Evolutionary conservation across 1,140 invertebrate species (phyloP), one percentile per base, ranked within the genome.

Genomic region (Drosophila setifemur): DNA sequence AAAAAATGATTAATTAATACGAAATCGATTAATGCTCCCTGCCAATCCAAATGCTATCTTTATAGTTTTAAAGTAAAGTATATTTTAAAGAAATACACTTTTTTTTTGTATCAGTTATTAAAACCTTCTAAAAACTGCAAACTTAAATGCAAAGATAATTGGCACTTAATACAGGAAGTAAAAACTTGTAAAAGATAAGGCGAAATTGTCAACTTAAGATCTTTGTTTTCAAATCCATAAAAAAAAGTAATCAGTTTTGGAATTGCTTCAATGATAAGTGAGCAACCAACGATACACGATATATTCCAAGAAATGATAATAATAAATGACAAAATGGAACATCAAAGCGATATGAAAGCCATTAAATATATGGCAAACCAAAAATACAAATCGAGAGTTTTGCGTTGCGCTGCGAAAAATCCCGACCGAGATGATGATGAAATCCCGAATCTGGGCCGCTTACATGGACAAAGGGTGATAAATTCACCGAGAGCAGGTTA

Each of bases 291-390:
- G 40, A 8, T 1, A 11, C 21, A 9, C 43, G 14, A 31, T 64
- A 48, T 25, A 11, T 64, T 64, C 57, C 42, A 57, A 39, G 60
- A 64, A 64, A 25, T 11, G 60, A 64, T 64, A 64, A 64, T 11
- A 43, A 9, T 9, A 16, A 18, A 21, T 21, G 28, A 11, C 39
- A 31, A 33, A 23, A 26, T 33, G 28, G 57, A 9, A 40, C 42
- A 40, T 63, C 57, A 64, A 64, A 58, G 44, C 12, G 18, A 44
- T 16, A 28, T 11, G 29, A 28, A 63, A 26, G 19, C 21, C 54
- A 35, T 63, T 64, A 39, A 60, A 33, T 11, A 12, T 49, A 47
- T 26, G 8, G 12, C 18, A 49, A 49, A 33, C 40, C 37, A 42
- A 21, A 61, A 61, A 61, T 57, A 44, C 52, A 44, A 44, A 44